Evolutionary conservation across 35 echinoderm and acorn worm species (phyloP).

Genomic region (Strongylocentrotus purpuratus): DNA sequence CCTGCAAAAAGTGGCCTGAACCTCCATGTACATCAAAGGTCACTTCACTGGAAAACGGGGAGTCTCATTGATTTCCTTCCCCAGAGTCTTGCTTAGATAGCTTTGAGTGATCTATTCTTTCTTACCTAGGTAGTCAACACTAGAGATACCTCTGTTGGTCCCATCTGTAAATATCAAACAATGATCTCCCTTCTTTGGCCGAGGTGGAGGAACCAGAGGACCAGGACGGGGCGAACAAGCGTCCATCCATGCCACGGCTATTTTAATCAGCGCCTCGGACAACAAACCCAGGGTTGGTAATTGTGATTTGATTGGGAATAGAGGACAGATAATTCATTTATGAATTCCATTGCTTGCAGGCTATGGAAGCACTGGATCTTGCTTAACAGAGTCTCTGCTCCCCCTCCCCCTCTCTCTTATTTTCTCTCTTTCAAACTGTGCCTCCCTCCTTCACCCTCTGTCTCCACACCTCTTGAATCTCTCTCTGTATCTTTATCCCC

Average conservation of each 20-base stretch:
- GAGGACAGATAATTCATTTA: background rate
- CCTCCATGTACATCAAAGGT: background rate
- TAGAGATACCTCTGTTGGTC: background rate
- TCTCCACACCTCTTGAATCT: too few species aligned
- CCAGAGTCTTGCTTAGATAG: background rate
- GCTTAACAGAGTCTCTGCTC: background rate
- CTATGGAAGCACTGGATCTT: background rate
- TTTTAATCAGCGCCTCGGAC: background rate
- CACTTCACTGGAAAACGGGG: background rate
- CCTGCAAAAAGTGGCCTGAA: background rate
- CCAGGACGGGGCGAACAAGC: background rate
- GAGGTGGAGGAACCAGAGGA: background rate
- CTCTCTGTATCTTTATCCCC: too few species aligned
- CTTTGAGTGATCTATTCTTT: background rate
- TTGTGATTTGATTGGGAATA: constrained; percentile 13
- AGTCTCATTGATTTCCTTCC: constrained; percentile 3
- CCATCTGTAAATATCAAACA: constrained; percentile 34
- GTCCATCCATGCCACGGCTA: background rate
- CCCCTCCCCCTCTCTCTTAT: background rate
- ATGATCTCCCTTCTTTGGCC: constrained; percentile 11
- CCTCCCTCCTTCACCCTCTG: too few species aligned
- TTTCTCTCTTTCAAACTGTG: background rate
- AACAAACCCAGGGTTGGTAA: constrained; percentile 2
- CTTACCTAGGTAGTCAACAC: background rate
- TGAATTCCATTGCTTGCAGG: background rate